phyloP scores from a whole-genome alignment of 2,113 vertebrate species.

The Anoplopoma fimbria region DNA sequence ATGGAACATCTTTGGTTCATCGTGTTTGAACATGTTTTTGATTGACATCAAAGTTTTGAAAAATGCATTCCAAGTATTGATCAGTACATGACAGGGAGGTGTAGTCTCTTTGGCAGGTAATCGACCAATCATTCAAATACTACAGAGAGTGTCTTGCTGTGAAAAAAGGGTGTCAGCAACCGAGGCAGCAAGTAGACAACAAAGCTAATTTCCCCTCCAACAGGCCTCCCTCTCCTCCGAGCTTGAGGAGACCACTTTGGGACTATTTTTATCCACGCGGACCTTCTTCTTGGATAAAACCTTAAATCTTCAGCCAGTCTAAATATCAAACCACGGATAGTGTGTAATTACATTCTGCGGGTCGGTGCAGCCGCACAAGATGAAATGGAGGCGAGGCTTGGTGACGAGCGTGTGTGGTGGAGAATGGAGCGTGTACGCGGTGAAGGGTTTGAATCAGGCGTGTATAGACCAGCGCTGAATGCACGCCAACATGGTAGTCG shows the following conservation, averaged over 20 bases:
- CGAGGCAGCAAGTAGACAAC: slow-evolving; percentile 47
- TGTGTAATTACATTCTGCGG: slow-evolving; percentile 75
- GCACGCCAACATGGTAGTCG: slow-evolving; percentile 75
- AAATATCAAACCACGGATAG: slow-evolving; percentile 79
- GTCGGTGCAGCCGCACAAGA: slow-evolving; percentile 63
- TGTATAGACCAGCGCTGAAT: slow-evolving; percentile 76
- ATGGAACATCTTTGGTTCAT: slow-evolving; percentile 37
- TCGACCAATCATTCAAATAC: slow-evolving; percentile 35
- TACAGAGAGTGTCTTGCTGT: slow-evolving; percentile 28
- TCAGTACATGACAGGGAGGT: slow-evolving; percentile 44
- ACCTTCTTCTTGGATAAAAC: slow-evolving; percentile 68
- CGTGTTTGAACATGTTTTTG: slow-evolving; percentile 35
- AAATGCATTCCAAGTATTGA: slow-evolving; percentile 45
- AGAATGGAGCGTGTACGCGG: slow-evolving; percentile 73
- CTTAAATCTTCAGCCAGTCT: slow-evolving; percentile 78
- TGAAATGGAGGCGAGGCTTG: slow-evolving; percentile 69
- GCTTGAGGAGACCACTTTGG: slow-evolving; percentile 49
- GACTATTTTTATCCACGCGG: slow-evolving; percentile 70
- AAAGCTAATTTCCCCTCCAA: slow-evolving; percentile 69
- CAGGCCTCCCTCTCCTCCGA: slow-evolving; percentile 55
- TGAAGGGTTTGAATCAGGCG: slow-evolving; percentile 78
- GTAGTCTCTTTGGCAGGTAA: slow-evolving; percentile 62
- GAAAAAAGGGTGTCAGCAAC: slow-evolving; percentile 45
- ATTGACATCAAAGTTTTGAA: slow-evolving; percentile 27
- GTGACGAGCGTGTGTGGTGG: slow-evolving; percentile 57